These are phyloP conservation scores for Idris sp. DNA, from an alignment of 1,140 invertebrate species.

Conservation along the genomic window DNA sequence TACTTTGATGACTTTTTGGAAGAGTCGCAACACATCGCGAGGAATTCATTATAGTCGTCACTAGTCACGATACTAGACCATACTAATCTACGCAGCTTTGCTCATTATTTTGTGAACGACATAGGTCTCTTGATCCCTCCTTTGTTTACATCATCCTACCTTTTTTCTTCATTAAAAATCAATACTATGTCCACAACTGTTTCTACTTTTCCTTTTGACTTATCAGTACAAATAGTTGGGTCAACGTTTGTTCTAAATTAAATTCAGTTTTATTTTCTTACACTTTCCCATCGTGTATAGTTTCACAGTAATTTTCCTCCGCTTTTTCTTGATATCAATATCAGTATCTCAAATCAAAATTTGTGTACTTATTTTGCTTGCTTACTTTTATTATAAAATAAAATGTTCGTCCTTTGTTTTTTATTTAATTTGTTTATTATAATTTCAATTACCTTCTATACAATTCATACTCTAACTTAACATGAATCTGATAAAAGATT, in stretches of 20 bases:
- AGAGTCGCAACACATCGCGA: constrained; percentile 14
- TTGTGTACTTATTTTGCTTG: too few species aligned
- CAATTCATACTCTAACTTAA: too few species aligned
- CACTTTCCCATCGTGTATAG: too few species aligned
- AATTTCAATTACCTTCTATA: too few species aligned
- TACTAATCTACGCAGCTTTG: constrained; percentile 35
- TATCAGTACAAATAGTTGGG: constrained; percentile 11
- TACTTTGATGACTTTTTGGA: background rate
- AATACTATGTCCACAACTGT: constrained; percentile 17
- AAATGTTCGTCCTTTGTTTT: too few species aligned
- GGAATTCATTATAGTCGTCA: constrained; percentile 21
- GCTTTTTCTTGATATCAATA: too few species aligned
- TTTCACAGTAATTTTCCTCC: background rate
- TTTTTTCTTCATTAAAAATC: constrained; percentile 40
- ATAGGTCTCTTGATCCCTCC: constrained; percentile 43
- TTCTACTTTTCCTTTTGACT: background rate
- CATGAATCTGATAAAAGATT: too few species aligned
- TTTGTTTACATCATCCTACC: constrained; percentile 50
- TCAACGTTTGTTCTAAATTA: background rate
- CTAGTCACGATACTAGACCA: constrained; percentile 6
- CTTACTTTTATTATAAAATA: too few species aligned
- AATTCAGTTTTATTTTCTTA: background rate
- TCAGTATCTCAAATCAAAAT: too few species aligned
- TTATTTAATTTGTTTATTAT: too few species aligned
- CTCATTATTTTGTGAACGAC: constrained; percentile 28